Evolutionary conservation across 1,140 invertebrate genomes (phyloP), one percentile per base, ranked within the genome.

Genomic region (Drosophila teissieri): DNA sequence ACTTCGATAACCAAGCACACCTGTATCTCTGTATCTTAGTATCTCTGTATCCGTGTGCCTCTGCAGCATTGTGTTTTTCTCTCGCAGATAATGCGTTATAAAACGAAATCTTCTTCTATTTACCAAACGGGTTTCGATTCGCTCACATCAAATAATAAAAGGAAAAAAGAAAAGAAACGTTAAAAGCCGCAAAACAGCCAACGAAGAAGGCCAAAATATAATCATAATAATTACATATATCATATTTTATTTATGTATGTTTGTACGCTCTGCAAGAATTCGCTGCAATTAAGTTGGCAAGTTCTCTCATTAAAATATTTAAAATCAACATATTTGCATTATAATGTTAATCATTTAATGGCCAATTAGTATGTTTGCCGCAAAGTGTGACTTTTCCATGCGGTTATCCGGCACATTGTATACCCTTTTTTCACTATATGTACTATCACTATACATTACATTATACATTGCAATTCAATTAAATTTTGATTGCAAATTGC

Each of bases 311-410:
- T 56, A 31, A 62, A 60, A 54, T 67, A 54, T 54, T 40, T 24
- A 12, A 24, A 39, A n/a, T 39, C n/a, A 14, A 46, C 54, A 17
- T 36, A 64, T 60, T 64, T 46, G 40, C 80, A 62, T 60, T 44
- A 51, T 65, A 45, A 56, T 84, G 64, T 60, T 77, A 80, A 84
- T 84, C 70, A 79, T 77, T 84, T 73, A 84, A 84, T 84, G 60
- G 52, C 68, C 73, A 84, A 84, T 84, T 84, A 84, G 76, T 60
- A 39, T 62, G 45, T 45, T 27, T 48, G n/a, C 34, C 12, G 42
- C 19, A 49, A 19, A 31, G 52, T 57, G 15, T 53, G 14, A 61
- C n/a, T 48, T 57, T 40, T 8, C 40, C 24, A 24, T 57, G 31
- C 27, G 56, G 42, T 36, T 46, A 31, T 53, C 1, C 24, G n/a